These are phyloP conservation scores for Girardinichthys multiradiatus DNA, from an alignment of 2,113 vertebrate species.

Conservation along the genomic window DNA sequence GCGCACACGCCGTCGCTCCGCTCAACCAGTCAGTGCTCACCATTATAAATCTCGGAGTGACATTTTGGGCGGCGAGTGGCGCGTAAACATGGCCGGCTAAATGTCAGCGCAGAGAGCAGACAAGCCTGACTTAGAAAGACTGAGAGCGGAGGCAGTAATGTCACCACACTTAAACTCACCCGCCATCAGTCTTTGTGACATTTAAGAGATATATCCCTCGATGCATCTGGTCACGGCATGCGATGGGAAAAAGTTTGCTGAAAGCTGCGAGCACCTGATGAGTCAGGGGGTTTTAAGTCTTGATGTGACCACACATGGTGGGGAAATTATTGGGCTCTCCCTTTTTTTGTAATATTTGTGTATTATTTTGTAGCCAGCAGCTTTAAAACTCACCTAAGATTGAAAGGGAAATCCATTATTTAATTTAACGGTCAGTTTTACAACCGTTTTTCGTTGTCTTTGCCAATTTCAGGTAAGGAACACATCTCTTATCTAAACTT, in stretches of 20 bases:
- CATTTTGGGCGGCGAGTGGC: constrained; percentile 70
- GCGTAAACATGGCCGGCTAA: constrained; percentile 69
- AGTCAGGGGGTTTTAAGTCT: constrained; percentile 34
- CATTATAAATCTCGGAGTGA: constrained; percentile 73
- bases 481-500: constrained; percentile 11
- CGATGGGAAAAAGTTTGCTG: constrained; percentile 37
- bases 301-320: constrained; percentile 30
- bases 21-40: constrained; percentile 65
- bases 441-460: constrained; percentile 19
- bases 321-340: background rate
- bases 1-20: constrained; percentile 46
- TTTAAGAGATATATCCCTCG: constrained; percentile 68
- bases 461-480: constrained; percentile 17
- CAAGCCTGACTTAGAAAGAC: constrained; percentile 71
- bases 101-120: constrained; percentile 75
- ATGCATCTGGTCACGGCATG: constrained; percentile 44
- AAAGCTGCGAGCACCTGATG: constrained; percentile 22
- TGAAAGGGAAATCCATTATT: constrained; percentile 10
- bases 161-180: constrained; percentile 74
- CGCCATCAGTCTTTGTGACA: constrained; percentile 74
- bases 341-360: constrained; percentile 4
- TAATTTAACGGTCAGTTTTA: constrained; percentile 43
- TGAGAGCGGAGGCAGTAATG: constrained; percentile 73
- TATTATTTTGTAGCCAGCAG: constrained; percentile 29
- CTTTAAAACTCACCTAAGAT: constrained; percentile 2